phyloP scores from a whole-genome alignment of 1,140 invertebrate genomes.

The Drosophila equinoxialis region DNA sequence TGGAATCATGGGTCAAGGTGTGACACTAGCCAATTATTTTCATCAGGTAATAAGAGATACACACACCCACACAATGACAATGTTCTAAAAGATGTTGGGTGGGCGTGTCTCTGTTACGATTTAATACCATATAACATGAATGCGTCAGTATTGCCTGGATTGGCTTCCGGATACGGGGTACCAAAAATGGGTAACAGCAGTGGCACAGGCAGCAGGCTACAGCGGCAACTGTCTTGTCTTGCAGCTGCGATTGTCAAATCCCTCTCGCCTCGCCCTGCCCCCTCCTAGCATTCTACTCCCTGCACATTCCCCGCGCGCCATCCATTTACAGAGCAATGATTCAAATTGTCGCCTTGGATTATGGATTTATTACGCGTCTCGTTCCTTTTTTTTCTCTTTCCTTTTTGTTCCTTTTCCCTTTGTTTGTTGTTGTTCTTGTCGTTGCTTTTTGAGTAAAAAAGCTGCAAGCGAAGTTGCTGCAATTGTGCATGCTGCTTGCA shows the following conservation, averaged over 20 bases:
- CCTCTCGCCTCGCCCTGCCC: background rate
- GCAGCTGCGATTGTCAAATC: conserved; percentile 27
- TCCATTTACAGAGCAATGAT: conserved; percentile 74
- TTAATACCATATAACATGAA: no score
- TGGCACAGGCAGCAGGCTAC: background rate
- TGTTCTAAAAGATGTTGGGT: no score
- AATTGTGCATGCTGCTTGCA: conserved; percentile 77
- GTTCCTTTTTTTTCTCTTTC: conserved; percentile 42
- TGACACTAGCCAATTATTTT: no score
- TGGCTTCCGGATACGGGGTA: background rate
- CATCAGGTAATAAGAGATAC: no score
- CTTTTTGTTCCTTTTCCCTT: background rate
- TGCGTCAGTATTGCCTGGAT: background rate
- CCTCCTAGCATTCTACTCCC: background rate
- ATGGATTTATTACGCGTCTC: conserved; percentile 80
- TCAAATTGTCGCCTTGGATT: conserved; percentile 80
- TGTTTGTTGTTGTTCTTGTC: conserved; percentile 1
- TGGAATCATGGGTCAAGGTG: background rate
- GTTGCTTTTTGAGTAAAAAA: conserved; percentile 21
- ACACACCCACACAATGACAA: no score
- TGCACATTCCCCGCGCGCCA: background rate
- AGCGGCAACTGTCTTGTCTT: conserved; percentile 64
- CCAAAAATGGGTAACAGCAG: conserved; percentile 1
- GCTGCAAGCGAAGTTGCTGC: conserved; percentile 61
- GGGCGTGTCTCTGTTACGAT: no score